Conservation (phyloP, 30 jellyfish, hydroid and myxozoan genomes). For the Aurelia sp. region DNA sequence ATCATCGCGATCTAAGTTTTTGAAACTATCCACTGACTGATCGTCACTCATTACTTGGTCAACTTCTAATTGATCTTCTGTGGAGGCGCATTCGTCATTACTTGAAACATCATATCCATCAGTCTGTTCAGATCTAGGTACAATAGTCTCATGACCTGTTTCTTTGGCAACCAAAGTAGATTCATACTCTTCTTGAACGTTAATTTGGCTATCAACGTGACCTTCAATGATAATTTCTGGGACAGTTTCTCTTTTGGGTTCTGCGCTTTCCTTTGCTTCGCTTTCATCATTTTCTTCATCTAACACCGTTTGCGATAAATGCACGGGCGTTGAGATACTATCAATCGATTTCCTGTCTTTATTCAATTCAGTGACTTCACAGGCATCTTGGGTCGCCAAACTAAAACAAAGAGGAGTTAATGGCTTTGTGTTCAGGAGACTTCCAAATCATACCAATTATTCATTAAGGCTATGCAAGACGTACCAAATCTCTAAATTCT, state of each 20-base stretch:
- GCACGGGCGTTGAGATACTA: no score
- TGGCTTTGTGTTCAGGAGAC: no score
- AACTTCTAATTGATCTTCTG: slow-evolving; percentile 28
- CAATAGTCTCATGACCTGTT: not conserved
- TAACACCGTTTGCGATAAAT: no score
- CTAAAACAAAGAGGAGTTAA: no score
- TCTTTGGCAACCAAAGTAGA: slow-evolving; percentile 2
- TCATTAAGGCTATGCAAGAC: no score
- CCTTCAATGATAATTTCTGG: not conserved
- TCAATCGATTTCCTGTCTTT: no score
- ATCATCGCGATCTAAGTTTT: slow-evolving; percentile 5
- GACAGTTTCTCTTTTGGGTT: not conserved
- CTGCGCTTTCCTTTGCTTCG: no score
- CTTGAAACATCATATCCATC: slow-evolving; percentile 6
- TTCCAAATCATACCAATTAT: no score
- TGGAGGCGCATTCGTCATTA: slow-evolving; percentile 19
- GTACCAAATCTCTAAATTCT: no score
- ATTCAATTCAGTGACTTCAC: no score
- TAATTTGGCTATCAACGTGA: not conserved
- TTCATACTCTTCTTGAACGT: not conserved
- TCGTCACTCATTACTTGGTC: slow-evolving; percentile 3
- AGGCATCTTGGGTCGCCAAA: no score
- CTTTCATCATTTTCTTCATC: no score
- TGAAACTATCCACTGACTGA: slow-evolving; percentile 38
- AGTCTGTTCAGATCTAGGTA: not conserved